phyloP scores from a whole-genome alignment of 2,113 vertebrate genomes.

The human (Homo sapiens) region GRCh38 chr18:38082001-38082500 shows the following conservation, averaged over 20 bases:
- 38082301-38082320: not conserved
- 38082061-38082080: not conserved
- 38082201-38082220: not conserved
- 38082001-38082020: not conserved
- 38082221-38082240: not conserved
- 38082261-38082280: not conserved
- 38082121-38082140: not conserved
- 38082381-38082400: not conserved
- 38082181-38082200: not conserved
- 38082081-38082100: not conserved
- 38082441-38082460: not conserved
- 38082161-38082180: not conserved
- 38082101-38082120: not conserved
- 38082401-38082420: not conserved
- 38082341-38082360: not conserved
- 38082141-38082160: not conserved
- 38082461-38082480: not conserved
- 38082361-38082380: not conserved
- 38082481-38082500: not conserved
- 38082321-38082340: not conserved
- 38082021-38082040: not conserved
- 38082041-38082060: not conserved
- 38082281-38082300: not conserved
- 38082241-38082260: not conserved
- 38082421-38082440: not conserved